Evolutionary conservation across 2,888 invertebrate genomes (phyloP), one percentile per base, ranked within the genome.

Genomic region (Ochropleura plecta): DNA sequence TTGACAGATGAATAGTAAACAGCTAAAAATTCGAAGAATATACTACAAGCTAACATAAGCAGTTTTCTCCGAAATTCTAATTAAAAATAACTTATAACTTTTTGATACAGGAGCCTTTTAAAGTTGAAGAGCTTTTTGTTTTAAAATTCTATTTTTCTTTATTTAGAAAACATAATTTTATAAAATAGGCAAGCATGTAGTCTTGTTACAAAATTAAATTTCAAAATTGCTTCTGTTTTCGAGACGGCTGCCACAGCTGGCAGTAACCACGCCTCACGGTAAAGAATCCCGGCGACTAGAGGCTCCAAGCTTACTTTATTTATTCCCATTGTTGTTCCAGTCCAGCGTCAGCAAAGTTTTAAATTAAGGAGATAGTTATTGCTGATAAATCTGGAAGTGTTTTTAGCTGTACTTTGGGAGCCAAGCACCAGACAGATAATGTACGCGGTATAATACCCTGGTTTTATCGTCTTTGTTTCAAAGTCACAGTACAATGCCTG

Each of bases 341-440:
- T 79, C 71, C 59, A 69, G 63, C 57, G 70, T 76, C 73, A 80
- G 76, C 76, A 76, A 86, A 86, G 77, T 84, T 86, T 86, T 76
- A 83, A 83, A 81, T 84, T 79, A 81, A 82, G 77, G 70, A 79
- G 81, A 81, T 84, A 85, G 74, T 86, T 86, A 81, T 84, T 71
- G 60, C 85, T 81, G 86, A 86, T 86, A 86, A 83, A 82, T 84
- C 77, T 73, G 44, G 59, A 74, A 84, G 77, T 76, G 76, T 81
- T 82, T 67, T 84, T 68, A 72, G 67, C 64, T 68, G 59, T 65
- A 62, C 72, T 57, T 64, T 62, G 57, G 55, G 49, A 68, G 68
- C 42, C 64, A 69, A 76, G 70, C 69, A 69, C 49, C 57, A 12
- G 59, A 30, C 68, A 69, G 79, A 79, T 86, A 81, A 78, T 73